Evolutionary conservation across 2,888 invertebrate species (phyloP).

Genomic region (Cactoblastis cactorum): DNA sequence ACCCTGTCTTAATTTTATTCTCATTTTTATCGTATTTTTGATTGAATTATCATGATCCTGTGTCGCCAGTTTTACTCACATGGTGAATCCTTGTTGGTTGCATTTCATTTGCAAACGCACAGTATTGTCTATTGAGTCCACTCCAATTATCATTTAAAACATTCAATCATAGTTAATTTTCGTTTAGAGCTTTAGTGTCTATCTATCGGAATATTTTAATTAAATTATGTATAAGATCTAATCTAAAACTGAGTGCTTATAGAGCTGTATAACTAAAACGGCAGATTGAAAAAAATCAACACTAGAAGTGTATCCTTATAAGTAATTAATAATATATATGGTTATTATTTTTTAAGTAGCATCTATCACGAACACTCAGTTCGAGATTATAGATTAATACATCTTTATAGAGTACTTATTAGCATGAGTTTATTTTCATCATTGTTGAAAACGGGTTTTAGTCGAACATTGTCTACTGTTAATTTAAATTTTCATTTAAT

Average conservation of each 20-base stretch:
- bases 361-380: not conserved
- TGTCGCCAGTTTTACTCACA: constrained; percentile 15
- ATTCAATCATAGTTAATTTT: not conserved
- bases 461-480: not conserved
- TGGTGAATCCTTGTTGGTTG: not conserved
- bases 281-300: no score
- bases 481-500: not conserved
- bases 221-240: not conserved
- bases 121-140: not conserved
- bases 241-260: not conserved
- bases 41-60: constrained; percentile 3
- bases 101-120: not conserved
- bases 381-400: not conserved
- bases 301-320: no score
- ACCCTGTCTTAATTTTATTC: constrained; percentile 45
- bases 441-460: not conserved
- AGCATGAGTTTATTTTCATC: not conserved
- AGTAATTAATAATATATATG: no score
- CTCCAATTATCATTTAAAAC: not conserved
- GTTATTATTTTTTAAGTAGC: no score
- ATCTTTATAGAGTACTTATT: not conserved
- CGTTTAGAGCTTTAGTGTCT: not conserved
- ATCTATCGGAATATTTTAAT: no score
- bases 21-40: not conserved
- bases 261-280: no score